Evolutionary conservation across 2,113 vertebrate species (phyloP).

Genomic region (Pomatorhinus ruficollis): DNA sequence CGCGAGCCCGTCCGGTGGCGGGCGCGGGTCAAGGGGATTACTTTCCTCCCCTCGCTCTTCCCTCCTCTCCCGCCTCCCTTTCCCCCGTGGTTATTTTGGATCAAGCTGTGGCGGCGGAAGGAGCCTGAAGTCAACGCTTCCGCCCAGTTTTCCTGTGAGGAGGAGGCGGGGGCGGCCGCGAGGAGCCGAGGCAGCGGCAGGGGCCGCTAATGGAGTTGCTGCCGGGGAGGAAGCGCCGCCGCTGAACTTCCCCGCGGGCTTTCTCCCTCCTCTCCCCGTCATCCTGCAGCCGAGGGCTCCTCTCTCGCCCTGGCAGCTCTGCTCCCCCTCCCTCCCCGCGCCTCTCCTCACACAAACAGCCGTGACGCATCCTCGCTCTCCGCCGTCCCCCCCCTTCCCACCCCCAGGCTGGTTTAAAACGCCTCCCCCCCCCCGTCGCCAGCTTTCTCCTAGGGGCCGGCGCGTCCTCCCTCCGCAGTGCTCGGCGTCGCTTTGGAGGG

Average conservation of each 20-base stretch:
- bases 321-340: background rate
- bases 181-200: conserved; percentile 6
- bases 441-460: conserved; percentile 24
- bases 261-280: background rate
- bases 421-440: conserved; percentile 19
- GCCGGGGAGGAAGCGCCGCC: background rate
- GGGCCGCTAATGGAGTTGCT: conserved; percentile 75
- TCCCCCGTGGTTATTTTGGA: conserved; percentile 14
- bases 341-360: conserved; percentile 8
- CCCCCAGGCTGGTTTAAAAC: conserved; percentile 19
- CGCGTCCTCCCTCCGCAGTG: conserved; percentile 22
- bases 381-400: background rate
- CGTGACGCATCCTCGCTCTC: conserved; percentile 47
- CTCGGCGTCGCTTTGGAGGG: background rate
- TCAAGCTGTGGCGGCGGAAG: conserved; percentile 66
- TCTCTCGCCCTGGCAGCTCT: background rate
- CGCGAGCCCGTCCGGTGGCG: background rate
- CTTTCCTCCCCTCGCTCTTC: background rate
- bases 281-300: background rate
- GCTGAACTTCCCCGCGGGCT: conserved; percentile 17
- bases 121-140: conserved; percentile 82
- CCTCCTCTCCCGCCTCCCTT: background rate
- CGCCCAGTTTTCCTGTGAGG: conserved; percentile 81
- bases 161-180: conserved; percentile 72
- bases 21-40: background rate